phyloP scores from a whole-genome alignment of 2,113 vertebrate genomes.

The Hepsetus odoe region DNA sequence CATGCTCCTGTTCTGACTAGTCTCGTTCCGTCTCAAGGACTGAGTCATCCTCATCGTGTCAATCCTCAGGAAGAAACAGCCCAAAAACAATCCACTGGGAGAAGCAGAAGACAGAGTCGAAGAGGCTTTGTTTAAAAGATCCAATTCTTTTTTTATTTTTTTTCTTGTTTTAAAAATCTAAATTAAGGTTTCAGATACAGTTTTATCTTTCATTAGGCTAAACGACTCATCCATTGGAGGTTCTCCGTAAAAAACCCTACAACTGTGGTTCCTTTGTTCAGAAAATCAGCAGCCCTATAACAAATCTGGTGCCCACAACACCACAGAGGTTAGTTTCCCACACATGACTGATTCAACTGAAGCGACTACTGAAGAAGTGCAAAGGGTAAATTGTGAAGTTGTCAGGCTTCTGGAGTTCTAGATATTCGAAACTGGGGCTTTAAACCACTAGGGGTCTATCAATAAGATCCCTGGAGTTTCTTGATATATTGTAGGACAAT shows the following conservation, averaged over 20 bases:
- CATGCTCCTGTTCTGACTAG: neutral
- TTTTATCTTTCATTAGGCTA: too few relatives aligned
- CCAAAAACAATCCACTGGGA: neutral
- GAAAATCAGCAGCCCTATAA: neutral
- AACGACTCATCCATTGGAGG: neutral
- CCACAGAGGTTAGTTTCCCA: neutral
- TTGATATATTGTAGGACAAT: neutral
- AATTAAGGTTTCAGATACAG: neutral
- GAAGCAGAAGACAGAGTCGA: neutral
- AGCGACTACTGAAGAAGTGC: neutral
- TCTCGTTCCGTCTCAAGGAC: neutral
- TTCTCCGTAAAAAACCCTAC: neutral
- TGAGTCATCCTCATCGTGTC: conserved; percentile 37
- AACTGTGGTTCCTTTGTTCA: neutral
- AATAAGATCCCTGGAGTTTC: neutral
- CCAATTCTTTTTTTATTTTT: too few relatives aligned
- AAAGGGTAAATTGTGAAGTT: neutral
- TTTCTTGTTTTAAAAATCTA: too few relatives aligned
- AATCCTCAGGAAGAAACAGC: conserved; percentile 25
- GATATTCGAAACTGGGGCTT: neutral
- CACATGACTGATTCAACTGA: neutral
- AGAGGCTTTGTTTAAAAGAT: neutral
- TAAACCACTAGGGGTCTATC: neutral
- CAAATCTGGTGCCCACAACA: neutral
- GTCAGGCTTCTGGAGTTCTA: neutral